Percentiles rank a stretch among this genome's conserved stretches.
Evolutionary conservation across 2,113 vertebrate species (phyloP).

Genomic region (Anser brachyrhynchus): DNA sequence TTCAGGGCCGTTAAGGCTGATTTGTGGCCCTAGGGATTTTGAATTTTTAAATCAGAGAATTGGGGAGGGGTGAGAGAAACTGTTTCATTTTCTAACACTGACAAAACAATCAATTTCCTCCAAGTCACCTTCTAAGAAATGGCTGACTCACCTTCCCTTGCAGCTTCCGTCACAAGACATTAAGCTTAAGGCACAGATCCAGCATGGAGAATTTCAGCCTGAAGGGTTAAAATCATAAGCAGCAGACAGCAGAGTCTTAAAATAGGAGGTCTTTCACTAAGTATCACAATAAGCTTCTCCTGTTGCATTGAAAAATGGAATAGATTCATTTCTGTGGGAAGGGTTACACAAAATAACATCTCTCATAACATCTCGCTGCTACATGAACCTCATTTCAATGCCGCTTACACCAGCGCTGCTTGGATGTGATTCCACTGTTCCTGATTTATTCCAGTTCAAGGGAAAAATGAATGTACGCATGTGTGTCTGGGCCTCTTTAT

Average conservation of each 20-base stretch:
- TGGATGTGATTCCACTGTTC: background rate
- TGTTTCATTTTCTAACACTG: background rate
- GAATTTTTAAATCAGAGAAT: background rate
- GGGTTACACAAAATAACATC: background rate
- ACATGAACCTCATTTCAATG: background rate
- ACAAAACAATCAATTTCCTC: background rate
- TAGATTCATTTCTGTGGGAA: background rate
- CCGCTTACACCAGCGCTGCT: background rate
- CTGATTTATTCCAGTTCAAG: slow-evolving; percentile 25
- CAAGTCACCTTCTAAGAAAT: background rate
- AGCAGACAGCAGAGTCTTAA: background rate
- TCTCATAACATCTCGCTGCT: background rate
- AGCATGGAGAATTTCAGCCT: background rate
- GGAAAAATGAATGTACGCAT: background rate
- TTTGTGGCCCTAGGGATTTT: background rate
- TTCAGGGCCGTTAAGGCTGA: background rate
- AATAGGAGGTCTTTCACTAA: background rate
- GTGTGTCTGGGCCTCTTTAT: background rate
- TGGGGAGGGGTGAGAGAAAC: background rate
- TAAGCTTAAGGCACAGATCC: accelerated
- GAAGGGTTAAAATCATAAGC: background rate
- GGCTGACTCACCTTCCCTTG: background rate
- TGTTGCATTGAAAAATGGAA: background rate
- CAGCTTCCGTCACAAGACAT: background rate
- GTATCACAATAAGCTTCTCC: background rate